Evolutionary conservation across 2,888 invertebrate species (phyloP).

Genomic region (Hemithea aestivaria): DNA sequence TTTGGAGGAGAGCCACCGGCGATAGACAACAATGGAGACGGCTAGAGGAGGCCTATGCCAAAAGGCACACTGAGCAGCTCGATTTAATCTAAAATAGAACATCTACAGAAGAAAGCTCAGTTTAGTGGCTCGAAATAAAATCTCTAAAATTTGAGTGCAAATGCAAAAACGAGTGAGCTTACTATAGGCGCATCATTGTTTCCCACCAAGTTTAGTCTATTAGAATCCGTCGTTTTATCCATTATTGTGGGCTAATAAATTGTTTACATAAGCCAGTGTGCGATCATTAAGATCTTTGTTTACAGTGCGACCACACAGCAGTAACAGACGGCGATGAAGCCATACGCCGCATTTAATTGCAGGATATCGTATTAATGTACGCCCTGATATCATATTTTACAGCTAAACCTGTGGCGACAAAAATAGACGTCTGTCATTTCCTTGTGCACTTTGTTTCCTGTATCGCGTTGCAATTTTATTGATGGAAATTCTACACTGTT

Average conservation of each 20-base stretch:
- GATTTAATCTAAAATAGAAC: too few relatives aligned
- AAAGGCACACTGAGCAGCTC: too few relatives aligned
- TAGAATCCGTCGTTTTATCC: too few relatives aligned
- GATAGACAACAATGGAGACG: too few relatives aligned
- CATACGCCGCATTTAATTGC: slow-evolving; percentile 65
- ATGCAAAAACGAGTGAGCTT: too few relatives aligned
- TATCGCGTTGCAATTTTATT: slow-evolving; percentile 18
- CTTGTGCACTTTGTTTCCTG: slow-evolving; percentile 24
- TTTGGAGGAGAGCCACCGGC: too few relatives aligned
- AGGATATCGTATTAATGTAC: slow-evolving; percentile 68
- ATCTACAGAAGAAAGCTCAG: too few relatives aligned
- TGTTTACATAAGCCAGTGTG: slow-evolving; percentile 62
- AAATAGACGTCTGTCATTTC: slow-evolving; percentile 32
- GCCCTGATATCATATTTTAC: slow-evolving; percentile 59
- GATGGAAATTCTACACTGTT: slow-evolving; percentile 11
- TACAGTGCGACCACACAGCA: slow-evolving; percentile 70
- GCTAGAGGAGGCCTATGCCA: too few relatives aligned
- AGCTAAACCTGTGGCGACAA: slow-evolving; percentile 36
- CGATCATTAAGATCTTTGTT: slow-evolving; percentile 72
- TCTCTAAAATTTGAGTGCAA: too few relatives aligned
- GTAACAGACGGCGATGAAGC: slow-evolving; percentile 62
- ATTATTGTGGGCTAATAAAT: slow-evolving; percentile 62
- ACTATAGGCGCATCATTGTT: too few relatives aligned
- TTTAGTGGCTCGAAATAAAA: too few relatives aligned
- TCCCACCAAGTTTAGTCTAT: too few relatives aligned